phyloP scores from a whole-genome alignment of 1,140 invertebrate species.

The Calliopsis andreniformis region DNA sequence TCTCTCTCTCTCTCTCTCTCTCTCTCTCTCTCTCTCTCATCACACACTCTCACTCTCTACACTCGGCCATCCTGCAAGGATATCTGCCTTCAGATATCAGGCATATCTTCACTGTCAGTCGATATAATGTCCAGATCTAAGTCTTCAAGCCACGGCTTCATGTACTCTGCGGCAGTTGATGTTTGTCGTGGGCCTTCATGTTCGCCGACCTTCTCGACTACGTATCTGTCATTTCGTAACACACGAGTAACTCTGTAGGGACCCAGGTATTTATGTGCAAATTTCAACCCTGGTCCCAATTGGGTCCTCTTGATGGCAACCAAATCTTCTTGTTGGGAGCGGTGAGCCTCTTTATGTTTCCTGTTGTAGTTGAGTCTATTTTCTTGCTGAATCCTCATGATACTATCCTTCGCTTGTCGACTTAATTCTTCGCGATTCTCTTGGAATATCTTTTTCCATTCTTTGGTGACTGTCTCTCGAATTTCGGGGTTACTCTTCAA shows the following conservation, averaged over 20 bases:
- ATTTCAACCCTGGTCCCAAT: slow-evolving; percentile 10
- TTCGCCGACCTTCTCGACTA: background rate
- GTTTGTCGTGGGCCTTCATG: too few relatives aligned
- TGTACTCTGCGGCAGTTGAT: slow-evolving; percentile 9
- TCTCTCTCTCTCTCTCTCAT: too few relatives aligned
- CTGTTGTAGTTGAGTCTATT: background rate
- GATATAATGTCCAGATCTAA: background rate
- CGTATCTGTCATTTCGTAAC: slow-evolving; percentile 22
- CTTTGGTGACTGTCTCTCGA: background rate
- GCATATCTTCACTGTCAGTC: background rate
- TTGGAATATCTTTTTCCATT: background rate
- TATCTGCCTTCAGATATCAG: slow-evolving; percentile 1
- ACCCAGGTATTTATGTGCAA: slow-evolving; percentile 23
- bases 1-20: too few relatives aligned
- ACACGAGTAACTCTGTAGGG: too few relatives aligned
- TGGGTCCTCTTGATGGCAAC: slow-evolving; percentile 17
- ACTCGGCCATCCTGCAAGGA: too few relatives aligned
- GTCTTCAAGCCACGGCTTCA: slow-evolving; percentile 22
- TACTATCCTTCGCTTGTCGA: background rate
- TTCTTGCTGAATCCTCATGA: background rate
- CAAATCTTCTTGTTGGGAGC: background rate
- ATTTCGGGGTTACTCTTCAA: background rate
- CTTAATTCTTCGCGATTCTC: background rate
- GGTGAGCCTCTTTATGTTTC: background rate
- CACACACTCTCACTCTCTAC: too few relatives aligned